Base-by-base conservation (phyloP, 2,888 invertebrate genomes). In the Melinaea marsaeus region DNA sequence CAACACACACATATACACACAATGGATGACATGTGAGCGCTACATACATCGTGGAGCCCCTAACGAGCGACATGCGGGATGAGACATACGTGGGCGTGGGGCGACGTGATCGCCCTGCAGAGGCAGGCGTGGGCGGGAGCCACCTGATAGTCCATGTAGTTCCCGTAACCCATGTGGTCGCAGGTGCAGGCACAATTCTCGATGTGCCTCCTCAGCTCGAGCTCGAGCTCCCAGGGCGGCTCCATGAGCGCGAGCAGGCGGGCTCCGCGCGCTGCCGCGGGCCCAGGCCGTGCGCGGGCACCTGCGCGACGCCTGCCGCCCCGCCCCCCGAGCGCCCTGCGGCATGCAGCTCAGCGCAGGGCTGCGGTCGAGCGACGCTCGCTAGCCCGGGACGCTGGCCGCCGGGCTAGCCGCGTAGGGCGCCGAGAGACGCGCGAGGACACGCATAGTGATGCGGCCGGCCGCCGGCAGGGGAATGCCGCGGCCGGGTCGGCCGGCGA, bases 141-240 rank as follows among this genome's bases (percentile, higher is more conserved):
- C 87, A 95, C 95, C 94, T 96, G 96, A 91, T 96, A 96, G 92
- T 96, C 96, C 94, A 96, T 94, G 86, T 94, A 96, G 92, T 97
- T 97, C 78, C 97, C 97, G 92, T 96, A 96, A 83, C 97, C 97
- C 95, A 97, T 95, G 92, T 97, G 97, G 92, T 96, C 96, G 93
- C 97, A 97, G 78, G 96, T 95, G 91, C 97, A 97, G 76, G 95
- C 94, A 91, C 97, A 97, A 85, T 94, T 94, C 88, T 95, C 95
- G 85, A 97, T 96, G 92, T 97, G 97, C 86, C 95, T 94, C 84
- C 96, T 93, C 87, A 97, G 93, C 91, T 97, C 96, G 83, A 95
- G 93, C 87, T 96, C 96, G 79, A 96, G 91, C 83, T 94, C 93
- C 91, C 93, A 91, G 72, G 89, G 88, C 76, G 89, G 84, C 88